These are phyloP conservation scores for Plectus sambesii DNA, from an alignment of 1,140 invertebrate species.

Conservation along the genomic window DNA sequence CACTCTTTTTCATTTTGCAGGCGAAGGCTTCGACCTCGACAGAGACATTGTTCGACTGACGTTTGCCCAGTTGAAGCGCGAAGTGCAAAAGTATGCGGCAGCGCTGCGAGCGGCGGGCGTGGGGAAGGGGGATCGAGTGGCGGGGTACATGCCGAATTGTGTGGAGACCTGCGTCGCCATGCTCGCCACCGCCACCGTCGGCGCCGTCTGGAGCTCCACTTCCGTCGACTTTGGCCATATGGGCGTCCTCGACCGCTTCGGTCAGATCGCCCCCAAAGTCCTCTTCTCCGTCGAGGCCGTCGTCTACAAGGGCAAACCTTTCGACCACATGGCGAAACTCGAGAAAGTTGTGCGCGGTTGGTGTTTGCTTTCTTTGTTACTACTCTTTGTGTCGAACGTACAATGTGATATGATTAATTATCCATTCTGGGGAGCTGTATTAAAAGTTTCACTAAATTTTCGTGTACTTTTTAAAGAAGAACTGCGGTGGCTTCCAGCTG, in stretches of 20 bases:
- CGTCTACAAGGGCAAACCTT: constrained; percentile 54
- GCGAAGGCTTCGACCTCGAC: no score
- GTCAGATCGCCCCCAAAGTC: constrained; percentile 52
- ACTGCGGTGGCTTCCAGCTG: no score
- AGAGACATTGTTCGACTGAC: no score
- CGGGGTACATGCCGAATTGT: constrained; percentile 51
- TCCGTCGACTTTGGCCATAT: constrained; percentile 55
- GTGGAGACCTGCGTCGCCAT: constrained; percentile 51
- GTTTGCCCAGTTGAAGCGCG: no score
- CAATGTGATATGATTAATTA: no score
- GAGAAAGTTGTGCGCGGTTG: constrained; percentile 48
- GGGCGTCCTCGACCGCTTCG: constrained; percentile 42
- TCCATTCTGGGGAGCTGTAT: no score
- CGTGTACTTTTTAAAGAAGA: no score
- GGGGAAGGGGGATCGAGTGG: constrained; percentile 49
- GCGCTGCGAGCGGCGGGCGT: no score
- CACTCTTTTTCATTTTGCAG: no score
- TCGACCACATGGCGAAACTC: constrained; percentile 52
- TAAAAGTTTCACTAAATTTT: no score
- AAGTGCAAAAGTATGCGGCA: no score
- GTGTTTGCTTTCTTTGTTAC: constrained; percentile 11
- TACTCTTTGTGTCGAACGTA: not conserved
- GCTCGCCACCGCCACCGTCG: constrained; percentile 52
- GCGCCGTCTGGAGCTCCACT: constrained; percentile 54
- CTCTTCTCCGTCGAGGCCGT: constrained; percentile 53